phyloP scores from a whole-genome alignment of 2,888 invertebrate genomes.

The Linnaemya vulpina region DNA sequence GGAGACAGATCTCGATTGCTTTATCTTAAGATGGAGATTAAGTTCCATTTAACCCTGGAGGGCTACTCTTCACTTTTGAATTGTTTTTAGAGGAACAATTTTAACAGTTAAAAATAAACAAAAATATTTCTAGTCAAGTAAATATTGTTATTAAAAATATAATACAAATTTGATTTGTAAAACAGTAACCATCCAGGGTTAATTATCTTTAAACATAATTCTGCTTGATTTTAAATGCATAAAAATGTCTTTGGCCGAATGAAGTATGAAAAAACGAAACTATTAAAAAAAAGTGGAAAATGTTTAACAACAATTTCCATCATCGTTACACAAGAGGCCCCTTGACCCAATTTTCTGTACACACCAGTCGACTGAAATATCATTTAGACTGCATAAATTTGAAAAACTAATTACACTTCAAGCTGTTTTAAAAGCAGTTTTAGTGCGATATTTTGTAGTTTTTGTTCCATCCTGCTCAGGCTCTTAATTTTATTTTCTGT shows the following conservation, averaged over 20 bases:
- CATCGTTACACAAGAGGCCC: conserved; percentile 58
- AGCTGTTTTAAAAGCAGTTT: conserved; percentile 9
- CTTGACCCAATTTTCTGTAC: conserved; percentile 54
- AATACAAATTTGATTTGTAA: no score
- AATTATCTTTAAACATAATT: no score
- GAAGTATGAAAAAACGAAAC: neutral
- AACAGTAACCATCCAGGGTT: no score
- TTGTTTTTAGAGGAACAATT: no score
- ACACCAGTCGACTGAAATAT: neutral
- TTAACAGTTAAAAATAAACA: no score
- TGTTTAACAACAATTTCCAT: conserved; percentile 1
- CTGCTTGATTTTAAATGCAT: no score
- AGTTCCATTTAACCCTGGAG: no score
- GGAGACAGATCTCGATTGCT: neutral
- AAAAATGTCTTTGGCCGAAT: no score
- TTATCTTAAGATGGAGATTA: no score
- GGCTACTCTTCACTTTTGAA: no score
- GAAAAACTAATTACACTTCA: neutral
- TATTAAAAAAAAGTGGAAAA: neutral
- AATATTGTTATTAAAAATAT: no score
- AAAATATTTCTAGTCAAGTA: no score
- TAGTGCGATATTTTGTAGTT: conserved; percentile 6
- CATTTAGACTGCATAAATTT: conserved; percentile 7
- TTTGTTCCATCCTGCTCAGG: neutral
- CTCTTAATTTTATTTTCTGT: conserved; percentile 6